Conservation (phyloP, 2,113 vertebrate species). For the Geothlypis trichas region DNA sequence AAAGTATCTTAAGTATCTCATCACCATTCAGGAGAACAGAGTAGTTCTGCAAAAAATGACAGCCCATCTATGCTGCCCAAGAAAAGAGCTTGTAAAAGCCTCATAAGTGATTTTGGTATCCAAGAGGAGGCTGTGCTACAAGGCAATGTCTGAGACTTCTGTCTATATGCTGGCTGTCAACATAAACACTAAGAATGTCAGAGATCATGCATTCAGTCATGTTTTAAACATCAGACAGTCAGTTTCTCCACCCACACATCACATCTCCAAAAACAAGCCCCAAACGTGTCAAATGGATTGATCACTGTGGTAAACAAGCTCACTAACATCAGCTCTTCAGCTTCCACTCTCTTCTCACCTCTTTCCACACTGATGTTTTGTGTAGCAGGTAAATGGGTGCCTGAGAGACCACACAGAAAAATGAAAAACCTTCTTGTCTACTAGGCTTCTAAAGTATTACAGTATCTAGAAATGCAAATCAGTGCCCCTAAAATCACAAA, state of each 20-base stretch:
- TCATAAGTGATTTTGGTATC: neutral
- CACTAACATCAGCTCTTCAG: neutral
- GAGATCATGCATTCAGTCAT: neutral
- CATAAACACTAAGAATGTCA: neutral
- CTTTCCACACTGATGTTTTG: neutral
- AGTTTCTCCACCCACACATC: neutral
- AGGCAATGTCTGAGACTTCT: neutral
- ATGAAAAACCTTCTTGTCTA: neutral
- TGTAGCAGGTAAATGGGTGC: neutral
- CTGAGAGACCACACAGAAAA: neutral
- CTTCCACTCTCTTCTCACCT: neutral
- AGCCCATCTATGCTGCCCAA: neutral
- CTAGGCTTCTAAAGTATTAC: neutral
- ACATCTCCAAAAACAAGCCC: neutral
- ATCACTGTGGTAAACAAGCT: neutral
- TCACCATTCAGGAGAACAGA: neutral
- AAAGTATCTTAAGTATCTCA: neutral
- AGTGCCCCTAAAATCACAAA: neutral
- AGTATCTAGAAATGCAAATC: neutral
- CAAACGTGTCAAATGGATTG: neutral
- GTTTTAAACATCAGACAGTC: slow-evolving; percentile 33
- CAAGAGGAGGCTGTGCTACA: neutral
- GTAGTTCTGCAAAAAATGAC: neutral
- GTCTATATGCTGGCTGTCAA: neutral
- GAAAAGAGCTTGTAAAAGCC: neutral